phyloP scores from a whole-genome alignment of 1,140 invertebrate genomes.

The Oncopodura yosiiana region DNA sequence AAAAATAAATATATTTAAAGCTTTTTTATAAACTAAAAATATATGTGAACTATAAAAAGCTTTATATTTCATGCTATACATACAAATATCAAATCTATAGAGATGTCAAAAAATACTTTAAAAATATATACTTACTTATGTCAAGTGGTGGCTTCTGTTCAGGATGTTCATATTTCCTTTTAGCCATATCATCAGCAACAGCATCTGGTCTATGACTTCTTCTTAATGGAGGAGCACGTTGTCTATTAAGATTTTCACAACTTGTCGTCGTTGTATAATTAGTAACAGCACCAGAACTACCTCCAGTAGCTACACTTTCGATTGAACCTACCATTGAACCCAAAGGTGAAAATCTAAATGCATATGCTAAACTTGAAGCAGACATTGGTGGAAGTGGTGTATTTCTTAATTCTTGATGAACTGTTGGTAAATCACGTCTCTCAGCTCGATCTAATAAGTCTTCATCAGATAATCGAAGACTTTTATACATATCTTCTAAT shows the following conservation, averaged over 20 bases:
- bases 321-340: conserved; percentile 32
- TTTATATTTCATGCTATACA: neutral
- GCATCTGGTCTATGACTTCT: conserved; percentile 50
- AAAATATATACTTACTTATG: conserved; percentile 23
- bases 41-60: neutral
- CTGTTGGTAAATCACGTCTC: conserved; percentile 56
- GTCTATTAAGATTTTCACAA: conserved; percentile 21
- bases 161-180: conserved; percentile 53
- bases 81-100: neutral
- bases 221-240: conserved; percentile 37
- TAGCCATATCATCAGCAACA: conserved; percentile 68
- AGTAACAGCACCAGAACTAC: conserved; percentile 18
- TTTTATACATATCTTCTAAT: conserved; percentile 79
- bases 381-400: conserved; percentile 11
- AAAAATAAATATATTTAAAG: conserved; percentile 31
- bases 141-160: conserved; percentile 43
- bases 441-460: conserved; percentile 67
- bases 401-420: conserved; percentile 38
- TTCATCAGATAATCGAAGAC: conserved; percentile 66
- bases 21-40: neutral
- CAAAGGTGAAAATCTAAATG: conserved; percentile 31
- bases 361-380: neutral
- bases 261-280: neutral
- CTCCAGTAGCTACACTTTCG: conserved; percentile 23
- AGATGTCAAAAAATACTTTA: neutral